These are phyloP conservation scores for Microtus oregoni DNA, from an alignment of 2,113 vertebrate genomes.

Conservation along the genomic window DNA sequence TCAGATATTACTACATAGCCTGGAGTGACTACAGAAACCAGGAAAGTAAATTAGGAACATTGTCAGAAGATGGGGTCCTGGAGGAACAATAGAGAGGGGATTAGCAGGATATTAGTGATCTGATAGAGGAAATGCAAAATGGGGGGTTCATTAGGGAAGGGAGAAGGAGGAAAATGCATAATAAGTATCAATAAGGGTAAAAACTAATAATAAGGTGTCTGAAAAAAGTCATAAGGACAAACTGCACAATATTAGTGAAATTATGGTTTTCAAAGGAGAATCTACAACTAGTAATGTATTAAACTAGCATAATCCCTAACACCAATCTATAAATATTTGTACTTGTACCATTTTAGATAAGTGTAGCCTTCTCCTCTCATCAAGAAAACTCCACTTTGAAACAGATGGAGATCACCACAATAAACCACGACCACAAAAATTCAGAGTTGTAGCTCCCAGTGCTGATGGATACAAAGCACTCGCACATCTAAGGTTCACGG, in stretches of 20 bases:
- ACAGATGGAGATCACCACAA: background rate
- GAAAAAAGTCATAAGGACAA: background rate
- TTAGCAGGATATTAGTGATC: background rate
- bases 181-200: background rate
- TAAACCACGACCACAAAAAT: background rate
- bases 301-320: background rate
- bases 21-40: background rate
- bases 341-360: background rate
- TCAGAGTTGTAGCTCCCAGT: background rate
- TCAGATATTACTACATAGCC: background rate
- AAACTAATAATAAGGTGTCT: background rate
- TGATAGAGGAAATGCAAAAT: background rate
- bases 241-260: background rate
- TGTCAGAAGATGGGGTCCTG: background rate
- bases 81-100: background rate
- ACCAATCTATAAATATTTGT: background rate
- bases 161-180: background rate
- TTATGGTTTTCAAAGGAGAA: background rate
- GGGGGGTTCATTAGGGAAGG: background rate
- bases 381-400: background rate
- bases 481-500: background rate
- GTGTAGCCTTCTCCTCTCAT: background rate
- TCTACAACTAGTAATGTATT: background rate
- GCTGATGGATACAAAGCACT: background rate
- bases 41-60: background rate